Conservation (phyloP, 2,113 vertebrate species). For the Protomyctophum bolini region DNA sequence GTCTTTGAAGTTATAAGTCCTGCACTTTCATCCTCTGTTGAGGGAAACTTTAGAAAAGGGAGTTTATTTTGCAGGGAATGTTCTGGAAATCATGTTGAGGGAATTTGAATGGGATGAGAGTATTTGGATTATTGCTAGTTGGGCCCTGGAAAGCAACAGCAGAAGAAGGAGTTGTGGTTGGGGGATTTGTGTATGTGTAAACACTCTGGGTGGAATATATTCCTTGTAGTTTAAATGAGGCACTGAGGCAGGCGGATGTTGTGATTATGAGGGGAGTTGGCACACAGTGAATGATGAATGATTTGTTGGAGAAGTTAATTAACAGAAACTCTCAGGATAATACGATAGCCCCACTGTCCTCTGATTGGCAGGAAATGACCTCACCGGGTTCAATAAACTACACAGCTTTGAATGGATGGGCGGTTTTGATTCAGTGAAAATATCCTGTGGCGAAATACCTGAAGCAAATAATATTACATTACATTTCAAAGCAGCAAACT, state of each 20-base stretch:
- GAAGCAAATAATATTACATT: background rate
- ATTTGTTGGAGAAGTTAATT: slow-evolving; percentile 14
- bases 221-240: slow-evolving; percentile 8
- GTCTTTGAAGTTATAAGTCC: slow-evolving; percentile 49
- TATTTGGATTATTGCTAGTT: background rate
- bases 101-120: slow-evolving; percentile 1
- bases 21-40: slow-evolving; percentile 19
- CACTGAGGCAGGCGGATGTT: slow-evolving; percentile 20
- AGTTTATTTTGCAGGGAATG: background rate
- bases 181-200: background rate
- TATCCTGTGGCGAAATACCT: background rate
- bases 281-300: slow-evolving; percentile 5
- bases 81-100: slow-evolving; percentile 15
- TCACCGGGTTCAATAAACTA: background rate
- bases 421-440: background rate
- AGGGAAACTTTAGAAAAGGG: slow-evolving; percentile 11
- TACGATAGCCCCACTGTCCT: slow-evolving; percentile 6
- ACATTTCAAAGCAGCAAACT: background rate
- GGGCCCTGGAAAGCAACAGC: background rate
- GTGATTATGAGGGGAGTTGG: slow-evolving; percentile 15
- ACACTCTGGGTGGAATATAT: background rate
- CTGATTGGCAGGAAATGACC: slow-evolving; percentile 27
- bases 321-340: slow-evolving; percentile 9
- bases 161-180: background rate
- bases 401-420: slow-evolving; percentile 8